These are phyloP conservation scores for Drosophila serrata DNA, from an alignment of 1,140 invertebrate species.

Conservation along the genomic window DNA sequence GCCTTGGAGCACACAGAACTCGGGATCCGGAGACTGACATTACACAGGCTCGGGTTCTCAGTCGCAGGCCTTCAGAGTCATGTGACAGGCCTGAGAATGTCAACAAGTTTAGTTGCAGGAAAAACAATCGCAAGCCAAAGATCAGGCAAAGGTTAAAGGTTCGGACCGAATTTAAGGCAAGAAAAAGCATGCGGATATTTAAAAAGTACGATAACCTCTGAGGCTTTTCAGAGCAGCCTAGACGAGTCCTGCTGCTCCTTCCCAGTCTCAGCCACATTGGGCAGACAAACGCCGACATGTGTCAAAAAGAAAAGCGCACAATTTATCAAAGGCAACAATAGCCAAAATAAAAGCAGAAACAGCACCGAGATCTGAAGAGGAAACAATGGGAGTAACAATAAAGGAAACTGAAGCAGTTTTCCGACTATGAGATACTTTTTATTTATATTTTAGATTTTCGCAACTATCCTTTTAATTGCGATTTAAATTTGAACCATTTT, in stretches of 20 bases:
- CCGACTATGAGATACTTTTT: conserved; percentile 13
- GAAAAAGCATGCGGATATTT: conserved; percentile 4
- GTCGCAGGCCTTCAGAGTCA: conserved; percentile 32
- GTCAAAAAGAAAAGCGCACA: conserved; percentile 76
- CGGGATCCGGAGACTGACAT: conserved; percentile 39
- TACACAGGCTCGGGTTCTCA: conserved; percentile 37
- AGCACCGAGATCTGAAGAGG: conserved; percentile 4
- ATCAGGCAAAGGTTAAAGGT: conserved; percentile 41
- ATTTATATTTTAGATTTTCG: neutral
- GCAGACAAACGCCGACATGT: conserved; percentile 80
- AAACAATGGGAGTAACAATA: conserved; percentile 9
- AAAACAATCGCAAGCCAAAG: conserved; percentile 26
- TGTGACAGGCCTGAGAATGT: conserved; percentile 63
- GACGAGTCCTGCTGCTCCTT: conserved; percentile 26
- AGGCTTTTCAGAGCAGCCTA: conserved; percentile 30
- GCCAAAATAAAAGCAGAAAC: conserved; percentile 38
- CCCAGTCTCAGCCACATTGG: conserved; percentile 35
- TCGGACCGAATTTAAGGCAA: conserved; percentile 16
- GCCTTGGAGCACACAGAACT: conserved; percentile 8
- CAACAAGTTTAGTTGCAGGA: conserved; percentile 51
- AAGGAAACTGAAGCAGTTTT: neutral
- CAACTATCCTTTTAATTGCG: neutral
- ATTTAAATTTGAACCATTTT: too few relatives aligned
- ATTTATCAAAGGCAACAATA: conserved; percentile 80
- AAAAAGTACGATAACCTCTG: conserved; percentile 60